These are phyloP conservation scores for Pachyseris speciosa DNA, from an alignment of 64 coral and sea anemone species.

Conservation along the genomic window DNA sequence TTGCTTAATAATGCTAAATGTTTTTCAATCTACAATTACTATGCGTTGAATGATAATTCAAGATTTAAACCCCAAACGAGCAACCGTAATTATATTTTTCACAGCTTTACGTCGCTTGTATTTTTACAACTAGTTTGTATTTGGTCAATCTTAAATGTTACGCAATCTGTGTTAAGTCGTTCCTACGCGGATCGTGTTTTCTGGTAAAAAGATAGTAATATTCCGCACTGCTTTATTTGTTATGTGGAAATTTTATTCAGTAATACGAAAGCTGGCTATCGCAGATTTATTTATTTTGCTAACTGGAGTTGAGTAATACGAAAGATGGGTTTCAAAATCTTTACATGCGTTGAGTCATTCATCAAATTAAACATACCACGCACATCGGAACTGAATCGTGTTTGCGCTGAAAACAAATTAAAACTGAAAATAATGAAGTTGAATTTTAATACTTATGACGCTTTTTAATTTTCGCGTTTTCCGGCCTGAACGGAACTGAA, in stretches of 20 bases:
- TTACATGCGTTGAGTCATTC: neutral
- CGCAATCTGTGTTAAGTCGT: neutral
- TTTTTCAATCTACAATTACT: neutral
- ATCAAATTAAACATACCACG: neutral
- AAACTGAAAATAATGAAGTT: neutral
- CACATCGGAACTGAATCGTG: neutral
- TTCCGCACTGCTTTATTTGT: too few species aligned
- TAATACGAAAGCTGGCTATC: neutral
- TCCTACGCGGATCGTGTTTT: too few species aligned
- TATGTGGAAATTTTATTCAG: neutral
- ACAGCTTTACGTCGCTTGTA: neutral
- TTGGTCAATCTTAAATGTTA: neutral
- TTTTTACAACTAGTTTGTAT: too few species aligned
- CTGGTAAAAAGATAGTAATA: too few species aligned
- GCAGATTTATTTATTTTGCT: too few species aligned
- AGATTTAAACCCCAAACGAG: too few species aligned
- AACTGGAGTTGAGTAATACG: too few species aligned
- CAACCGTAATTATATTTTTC: too few species aligned
- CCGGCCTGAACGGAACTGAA: conserved; percentile 1
- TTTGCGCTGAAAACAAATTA: conserved; percentile 10
- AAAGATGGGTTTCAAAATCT: too few species aligned
- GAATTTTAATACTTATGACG: neutral
- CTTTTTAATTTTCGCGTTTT: conserved; percentile 31
- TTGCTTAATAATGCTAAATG: neutral
- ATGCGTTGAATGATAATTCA: too few species aligned